These are phyloP conservation scores for Microtus richardsoni DNA, from an alignment of 2,113 vertebrate species.

Conservation along the genomic window DNA sequence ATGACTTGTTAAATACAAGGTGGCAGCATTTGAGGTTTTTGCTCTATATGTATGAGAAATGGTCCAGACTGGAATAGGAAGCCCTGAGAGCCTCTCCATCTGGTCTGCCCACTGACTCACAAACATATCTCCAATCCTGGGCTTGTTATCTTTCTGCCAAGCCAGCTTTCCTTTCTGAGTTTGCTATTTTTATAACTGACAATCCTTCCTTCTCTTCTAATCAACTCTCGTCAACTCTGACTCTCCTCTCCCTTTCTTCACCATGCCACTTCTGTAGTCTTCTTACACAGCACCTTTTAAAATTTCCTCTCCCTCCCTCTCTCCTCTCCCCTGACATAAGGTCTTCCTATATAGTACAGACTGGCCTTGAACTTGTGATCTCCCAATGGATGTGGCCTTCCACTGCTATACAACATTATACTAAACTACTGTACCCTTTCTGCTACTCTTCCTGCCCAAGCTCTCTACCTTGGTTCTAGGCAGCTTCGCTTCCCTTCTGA, in stretches of 20 bases:
- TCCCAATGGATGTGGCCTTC: neutral
- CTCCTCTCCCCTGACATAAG: too few relatives aligned
- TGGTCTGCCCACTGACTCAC: neutral
- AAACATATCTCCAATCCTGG: conserved; percentile 7
- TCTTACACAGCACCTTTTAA: neutral
- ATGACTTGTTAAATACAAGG: neutral
- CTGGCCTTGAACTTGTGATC: neutral
- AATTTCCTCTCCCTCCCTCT: neutral
- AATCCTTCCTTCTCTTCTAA: neutral
- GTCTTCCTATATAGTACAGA: neutral
- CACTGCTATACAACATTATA: neutral
- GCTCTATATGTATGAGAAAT: conserved; percentile 14
- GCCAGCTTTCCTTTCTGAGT: conserved; percentile 34
- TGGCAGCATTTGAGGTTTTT: neutral
- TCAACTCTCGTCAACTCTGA: neutral
- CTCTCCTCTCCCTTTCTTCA: conserved; percentile 7
- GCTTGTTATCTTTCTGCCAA: neutral
- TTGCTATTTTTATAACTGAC: neutral
- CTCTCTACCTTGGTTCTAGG: neutral
- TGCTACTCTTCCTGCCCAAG: neutral
- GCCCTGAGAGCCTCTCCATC: neutral
- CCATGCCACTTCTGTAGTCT: conserved; percentile 10
- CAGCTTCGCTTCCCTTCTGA: neutral
- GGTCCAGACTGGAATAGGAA: neutral
- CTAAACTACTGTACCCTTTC: neutral